These are phyloP conservation scores for Myotis lucifugus DNA, from an alignment of 2,113 vertebrate species.

Conservation along the genomic window DNA sequence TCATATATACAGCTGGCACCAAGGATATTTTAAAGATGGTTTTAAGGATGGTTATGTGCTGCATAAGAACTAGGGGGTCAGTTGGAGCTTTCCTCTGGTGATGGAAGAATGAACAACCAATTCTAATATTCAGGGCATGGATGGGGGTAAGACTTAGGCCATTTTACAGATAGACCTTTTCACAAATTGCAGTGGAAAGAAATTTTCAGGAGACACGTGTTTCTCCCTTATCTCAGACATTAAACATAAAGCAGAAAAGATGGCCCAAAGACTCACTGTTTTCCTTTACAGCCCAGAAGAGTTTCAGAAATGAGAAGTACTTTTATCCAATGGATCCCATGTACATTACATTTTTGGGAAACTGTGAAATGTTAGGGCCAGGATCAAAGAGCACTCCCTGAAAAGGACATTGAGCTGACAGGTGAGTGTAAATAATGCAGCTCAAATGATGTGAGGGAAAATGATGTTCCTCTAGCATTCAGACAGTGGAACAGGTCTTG, in stretches of 20 bases:
- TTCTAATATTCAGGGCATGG: not conserved
- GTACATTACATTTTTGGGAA: not conserved
- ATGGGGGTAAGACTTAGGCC: not conserved
- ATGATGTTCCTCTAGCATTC: constrained; percentile 68
- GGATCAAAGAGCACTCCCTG: not conserved
- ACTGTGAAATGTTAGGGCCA: not conserved
- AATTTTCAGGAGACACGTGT: not conserved
- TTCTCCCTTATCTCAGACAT: not conserved
- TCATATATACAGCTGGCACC: not conserved
- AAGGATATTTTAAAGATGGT: not conserved
- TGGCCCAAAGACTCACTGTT: not conserved
- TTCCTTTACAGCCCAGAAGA: not conserved
- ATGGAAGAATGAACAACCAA: not conserved
- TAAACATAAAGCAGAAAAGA: not conserved
- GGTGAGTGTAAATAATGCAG: constrained; percentile 56
- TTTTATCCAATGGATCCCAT: not conserved
- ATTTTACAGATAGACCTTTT: not conserved
- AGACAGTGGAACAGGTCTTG: constrained; percentile 72
- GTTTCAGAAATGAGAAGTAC: constrained; percentile 7
- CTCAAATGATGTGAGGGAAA: constrained; percentile 71
- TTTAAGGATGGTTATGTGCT: not conserved
- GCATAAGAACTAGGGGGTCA: not conserved
- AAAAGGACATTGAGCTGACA: constrained; percentile 51
- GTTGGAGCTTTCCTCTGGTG: not conserved
- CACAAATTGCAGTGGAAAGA: not conserved